These are phyloP conservation scores for Pseudomyrmex concolor DNA, from an alignment of 1,140 invertebrate genomes.

Conservation along the genomic window DNA sequence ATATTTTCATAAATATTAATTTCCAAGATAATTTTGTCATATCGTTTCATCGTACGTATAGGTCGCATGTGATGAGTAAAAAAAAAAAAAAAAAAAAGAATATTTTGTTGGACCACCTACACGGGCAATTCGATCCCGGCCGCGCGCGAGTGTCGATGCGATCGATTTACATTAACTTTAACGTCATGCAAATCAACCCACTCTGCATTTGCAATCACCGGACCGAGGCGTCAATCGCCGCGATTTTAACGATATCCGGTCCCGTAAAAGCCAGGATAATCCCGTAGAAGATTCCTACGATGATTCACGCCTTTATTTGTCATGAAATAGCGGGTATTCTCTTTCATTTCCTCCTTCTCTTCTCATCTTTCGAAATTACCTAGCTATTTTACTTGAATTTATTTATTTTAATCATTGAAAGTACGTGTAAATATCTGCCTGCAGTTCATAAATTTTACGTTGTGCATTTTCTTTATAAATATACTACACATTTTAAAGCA, in stretches of 20 bases:
- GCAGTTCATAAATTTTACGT: too few species aligned
- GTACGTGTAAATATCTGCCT: not conserved
- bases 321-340: constrained; percentile 21
- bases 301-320: constrained; percentile 6
- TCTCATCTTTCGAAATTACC: constrained; percentile 19
- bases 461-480: too few species aligned
- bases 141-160: constrained; percentile 18
- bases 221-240: constrained; percentile 29
- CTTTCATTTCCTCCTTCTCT: not conserved
- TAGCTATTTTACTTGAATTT: constrained; percentile 42
- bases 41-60: not conserved
- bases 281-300: not conserved
- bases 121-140: constrained; percentile 29
- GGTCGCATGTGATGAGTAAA: not conserved
- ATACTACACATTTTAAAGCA: too few species aligned
- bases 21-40: not conserved
- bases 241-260: constrained; percentile 51
- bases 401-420: not conserved
- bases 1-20: not conserved
- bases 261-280: constrained; percentile 16
- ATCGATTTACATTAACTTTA: constrained; percentile 54
- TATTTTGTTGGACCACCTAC: constrained; percentile 11
- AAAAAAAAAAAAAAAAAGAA: not conserved
- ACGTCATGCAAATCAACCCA: constrained; percentile 41
- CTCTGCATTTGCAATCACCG: constrained; percentile 14